Evolutionary conservation across 2,797 vertebrate species (phyloP).

Genomic region (Neomorphus geoffroyi): DNA sequence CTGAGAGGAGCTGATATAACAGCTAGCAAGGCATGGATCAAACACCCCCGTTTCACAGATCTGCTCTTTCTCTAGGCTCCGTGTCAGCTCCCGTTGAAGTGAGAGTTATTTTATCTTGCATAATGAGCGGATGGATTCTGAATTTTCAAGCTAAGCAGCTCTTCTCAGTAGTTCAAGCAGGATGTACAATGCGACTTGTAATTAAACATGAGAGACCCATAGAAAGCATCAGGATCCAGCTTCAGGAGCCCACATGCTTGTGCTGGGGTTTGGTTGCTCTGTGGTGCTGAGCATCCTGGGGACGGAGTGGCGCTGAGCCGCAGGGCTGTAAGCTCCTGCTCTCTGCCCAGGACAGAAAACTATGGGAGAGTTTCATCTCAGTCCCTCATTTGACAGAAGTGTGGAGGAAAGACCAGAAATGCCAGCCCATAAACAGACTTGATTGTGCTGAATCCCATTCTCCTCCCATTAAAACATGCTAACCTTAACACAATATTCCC

Average conservation of each 20-base stretch:
- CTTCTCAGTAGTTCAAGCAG: background rate
- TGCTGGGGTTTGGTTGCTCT: background rate
- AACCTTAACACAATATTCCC: background rate
- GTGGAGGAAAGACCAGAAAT: background rate
- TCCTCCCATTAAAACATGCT: background rate
- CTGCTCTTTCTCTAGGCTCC: background rate
- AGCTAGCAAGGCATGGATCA: background rate
- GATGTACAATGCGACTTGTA: background rate
- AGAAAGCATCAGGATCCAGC: background rate
- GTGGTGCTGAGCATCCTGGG: fast-evolving
- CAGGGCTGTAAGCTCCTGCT: background rate
- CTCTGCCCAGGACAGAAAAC: fast-evolving
- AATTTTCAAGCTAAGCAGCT: background rate
- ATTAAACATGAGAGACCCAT: background rate
- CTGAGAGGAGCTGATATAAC: background rate
- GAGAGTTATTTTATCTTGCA: background rate
- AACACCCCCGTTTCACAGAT: background rate
- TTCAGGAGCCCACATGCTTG: fast-evolving
- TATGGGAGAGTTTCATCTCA: background rate
- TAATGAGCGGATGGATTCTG: background rate
- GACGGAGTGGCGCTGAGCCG: fast-evolving
- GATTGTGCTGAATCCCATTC: background rate
- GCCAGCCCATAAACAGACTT: background rate
- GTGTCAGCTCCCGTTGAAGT: background rate
- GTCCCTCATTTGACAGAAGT: background rate